phyloP scores from a whole-genome alignment of 2,113 vertebrate species.

The Grammomys dolichurus region DNA sequence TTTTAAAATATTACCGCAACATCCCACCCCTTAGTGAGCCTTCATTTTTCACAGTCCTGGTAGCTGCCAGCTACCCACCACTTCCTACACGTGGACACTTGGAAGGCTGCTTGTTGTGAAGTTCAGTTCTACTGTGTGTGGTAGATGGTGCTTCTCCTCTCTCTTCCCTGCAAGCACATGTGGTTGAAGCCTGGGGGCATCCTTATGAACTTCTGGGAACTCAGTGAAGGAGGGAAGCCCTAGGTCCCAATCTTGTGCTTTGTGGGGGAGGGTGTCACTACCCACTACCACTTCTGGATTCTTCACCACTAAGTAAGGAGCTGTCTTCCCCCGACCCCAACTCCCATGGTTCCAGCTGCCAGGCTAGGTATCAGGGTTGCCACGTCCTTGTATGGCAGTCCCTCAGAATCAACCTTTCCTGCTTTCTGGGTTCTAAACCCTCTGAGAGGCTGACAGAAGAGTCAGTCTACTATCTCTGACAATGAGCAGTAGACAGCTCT shows the following conservation, averaged over 20 bases:
- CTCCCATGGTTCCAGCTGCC: background rate
- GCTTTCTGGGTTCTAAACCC: background rate
- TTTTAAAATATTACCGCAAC: too few species aligned
- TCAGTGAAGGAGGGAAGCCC: background rate
- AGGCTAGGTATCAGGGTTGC: background rate
- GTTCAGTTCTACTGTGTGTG: too few species aligned
- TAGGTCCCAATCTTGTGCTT: rapidly evolving
- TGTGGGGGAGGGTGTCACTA: rapidly evolving
- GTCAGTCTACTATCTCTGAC: background rate
- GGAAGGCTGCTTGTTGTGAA: too few species aligned
- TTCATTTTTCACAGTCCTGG: background rate
- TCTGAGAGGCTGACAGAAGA: background rate
- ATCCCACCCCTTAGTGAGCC: background rate
- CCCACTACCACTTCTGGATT: rapidly evolving
- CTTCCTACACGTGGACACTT: background rate
- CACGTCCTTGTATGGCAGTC: rapidly evolving
- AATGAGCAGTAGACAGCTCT: rapidly evolving
- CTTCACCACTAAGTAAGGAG: background rate
- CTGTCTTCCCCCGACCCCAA: background rate
- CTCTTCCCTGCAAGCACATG: rapidly evolving
- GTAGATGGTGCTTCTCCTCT: too few species aligned
- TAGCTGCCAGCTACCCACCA: background rate
- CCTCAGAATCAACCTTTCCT: background rate
- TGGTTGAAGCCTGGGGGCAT: too few species aligned
- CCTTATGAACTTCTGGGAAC: rapidly evolving